Conservation (phyloP, 2,797 vertebrate species). For the Mormyrops boulengeri region DNA sequence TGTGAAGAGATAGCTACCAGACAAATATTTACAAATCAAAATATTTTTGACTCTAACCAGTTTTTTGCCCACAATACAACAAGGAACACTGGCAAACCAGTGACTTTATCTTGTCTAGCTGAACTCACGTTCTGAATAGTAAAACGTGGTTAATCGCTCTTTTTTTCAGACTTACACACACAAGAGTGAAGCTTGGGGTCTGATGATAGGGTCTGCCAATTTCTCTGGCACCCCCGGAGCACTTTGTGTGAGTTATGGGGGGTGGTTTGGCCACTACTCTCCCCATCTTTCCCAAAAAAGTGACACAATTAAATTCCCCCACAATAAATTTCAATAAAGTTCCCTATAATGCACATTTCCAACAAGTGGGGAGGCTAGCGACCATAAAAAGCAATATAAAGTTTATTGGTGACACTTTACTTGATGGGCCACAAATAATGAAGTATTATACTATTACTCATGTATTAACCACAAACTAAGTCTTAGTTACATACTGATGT, state of each 20-base stretch:
- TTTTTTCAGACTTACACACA: background rate
- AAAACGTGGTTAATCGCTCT: background rate
- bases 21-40: background rate
- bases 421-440: background rate
- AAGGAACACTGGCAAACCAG: background rate
- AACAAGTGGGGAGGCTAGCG: background rate
- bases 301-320: background rate
- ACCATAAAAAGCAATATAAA: background rate
- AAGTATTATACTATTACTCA: background rate
- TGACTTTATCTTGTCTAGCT: background rate
- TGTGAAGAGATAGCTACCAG: background rate
- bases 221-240: background rate
- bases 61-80: background rate
- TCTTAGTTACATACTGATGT: background rate
- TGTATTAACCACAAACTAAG: background rate
- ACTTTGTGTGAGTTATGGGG: background rate
- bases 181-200: background rate
- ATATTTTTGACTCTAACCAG: background rate
- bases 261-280: background rate
- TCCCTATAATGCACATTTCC: background rate
- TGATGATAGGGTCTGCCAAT: background rate
- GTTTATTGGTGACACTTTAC: background rate
- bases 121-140: background rate
- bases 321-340: background rate
- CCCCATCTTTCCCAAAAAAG: background rate